Evolutionary conservation across 2,113 vertebrate genomes (phyloP).

Genomic region (Nanorana parkeri): DNA sequence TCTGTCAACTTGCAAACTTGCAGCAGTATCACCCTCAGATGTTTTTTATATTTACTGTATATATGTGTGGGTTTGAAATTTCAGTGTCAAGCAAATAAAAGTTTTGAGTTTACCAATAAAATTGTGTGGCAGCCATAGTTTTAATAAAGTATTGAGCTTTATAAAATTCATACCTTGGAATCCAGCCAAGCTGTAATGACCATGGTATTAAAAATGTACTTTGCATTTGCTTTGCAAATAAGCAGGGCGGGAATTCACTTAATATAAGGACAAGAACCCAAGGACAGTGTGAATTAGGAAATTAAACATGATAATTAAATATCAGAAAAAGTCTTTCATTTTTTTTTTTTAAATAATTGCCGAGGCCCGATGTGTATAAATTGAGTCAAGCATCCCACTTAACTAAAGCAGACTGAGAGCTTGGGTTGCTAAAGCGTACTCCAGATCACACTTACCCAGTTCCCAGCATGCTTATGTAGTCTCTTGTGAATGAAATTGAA

Average conservation of each 20-base stretch:
- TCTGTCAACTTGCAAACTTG: no score
- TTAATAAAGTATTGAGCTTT: not conserved
- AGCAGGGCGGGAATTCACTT: conserved; percentile 9
- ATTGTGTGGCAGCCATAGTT: not conserved
- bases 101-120: not conserved
- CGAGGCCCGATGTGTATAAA: conserved; percentile 19
- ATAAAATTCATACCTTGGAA: conserved; percentile 1
- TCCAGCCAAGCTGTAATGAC: not conserved
- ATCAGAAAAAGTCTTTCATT: conserved; percentile 18
- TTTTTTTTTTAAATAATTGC: conserved; percentile 10
- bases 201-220: conserved; percentile 22
- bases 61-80: not conserved
- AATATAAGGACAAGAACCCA: conserved; percentile 10
- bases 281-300: conserved; percentile 35
- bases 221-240: conserved; percentile 44
- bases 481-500: conserved; percentile 41
- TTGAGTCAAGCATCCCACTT: conserved; percentile 33
- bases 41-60: no score
- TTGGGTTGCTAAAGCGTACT: conserved; percentile 21
- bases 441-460: conserved; percentile 21
- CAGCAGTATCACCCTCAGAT: no score
- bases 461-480: not conserved
- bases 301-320: conserved; percentile 17
- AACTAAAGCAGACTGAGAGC: not conserved
- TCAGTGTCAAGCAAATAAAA: not conserved